These are phyloP conservation scores for Drosophila siamana DNA, from an alignment of 2,888 invertebrate species.

Conservation along the genomic window DNA sequence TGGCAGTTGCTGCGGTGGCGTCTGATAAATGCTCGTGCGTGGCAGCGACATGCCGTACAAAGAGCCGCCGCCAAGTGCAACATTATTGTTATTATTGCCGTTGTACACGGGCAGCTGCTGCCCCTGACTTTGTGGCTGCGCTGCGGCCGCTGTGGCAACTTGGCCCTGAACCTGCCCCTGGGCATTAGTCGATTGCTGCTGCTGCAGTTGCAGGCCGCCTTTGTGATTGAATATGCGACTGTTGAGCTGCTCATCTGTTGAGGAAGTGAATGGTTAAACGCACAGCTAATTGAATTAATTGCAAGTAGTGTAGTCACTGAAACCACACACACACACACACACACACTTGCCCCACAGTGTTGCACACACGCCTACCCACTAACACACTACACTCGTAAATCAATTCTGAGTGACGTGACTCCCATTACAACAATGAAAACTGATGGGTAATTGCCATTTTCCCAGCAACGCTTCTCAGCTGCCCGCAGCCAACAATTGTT, in stretches of 20 bases:
- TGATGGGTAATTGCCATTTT: conserved; percentile 76
- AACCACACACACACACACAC: conserved; percentile 29
- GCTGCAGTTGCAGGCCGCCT: conserved; percentile 87
- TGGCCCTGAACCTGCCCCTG: conserved; percentile 57
- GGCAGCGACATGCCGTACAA: conserved; percentile 76
- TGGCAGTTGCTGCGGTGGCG: conserved; percentile 55
- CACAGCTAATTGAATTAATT: conserved; percentile 76
- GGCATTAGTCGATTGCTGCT: conserved; percentile 53
- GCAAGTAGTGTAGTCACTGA: conserved; percentile 59
- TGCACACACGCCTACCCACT: conserved; percentile 34
- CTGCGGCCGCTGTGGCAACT: conserved; percentile 1
- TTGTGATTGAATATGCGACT: conserved; percentile 91
- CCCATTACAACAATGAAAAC: conserved; percentile 76
- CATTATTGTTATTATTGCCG: conserved; percentile 41
- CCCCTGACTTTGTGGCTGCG: conserved; percentile 6
- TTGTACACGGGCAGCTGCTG: conserved; percentile 58
- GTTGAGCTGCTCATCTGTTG: conserved; percentile 85
- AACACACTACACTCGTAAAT: conserved; percentile 64
- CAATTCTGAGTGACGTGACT: conserved; percentile 67
- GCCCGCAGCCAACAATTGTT: conserved; percentile 52
- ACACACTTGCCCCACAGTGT: background rate
- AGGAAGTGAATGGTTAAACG: conserved; percentile 62
- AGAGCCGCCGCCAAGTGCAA: conserved; percentile 31
- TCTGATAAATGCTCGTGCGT: conserved; percentile 79
- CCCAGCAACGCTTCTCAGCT: conserved; percentile 63